Conservation (phyloP, 2,113 vertebrate genomes). For the Myxocyprinus asiaticus region DNA sequence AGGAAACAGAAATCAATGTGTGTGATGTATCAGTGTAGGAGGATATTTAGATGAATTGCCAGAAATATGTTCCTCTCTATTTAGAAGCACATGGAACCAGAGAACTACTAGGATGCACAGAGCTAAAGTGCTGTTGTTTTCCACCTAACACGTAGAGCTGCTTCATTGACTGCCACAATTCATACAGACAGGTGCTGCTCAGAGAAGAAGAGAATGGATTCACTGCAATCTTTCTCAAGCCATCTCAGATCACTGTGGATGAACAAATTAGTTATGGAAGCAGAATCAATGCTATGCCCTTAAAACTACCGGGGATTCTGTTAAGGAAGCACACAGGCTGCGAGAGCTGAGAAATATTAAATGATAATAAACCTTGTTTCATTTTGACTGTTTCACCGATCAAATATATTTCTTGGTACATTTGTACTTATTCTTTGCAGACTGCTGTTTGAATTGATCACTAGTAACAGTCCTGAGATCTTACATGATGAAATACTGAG, state of each 20-base stretch:
- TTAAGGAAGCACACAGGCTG: too few relatives aligned
- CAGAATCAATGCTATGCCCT: not conserved
- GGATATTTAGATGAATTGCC: constrained; percentile 5
- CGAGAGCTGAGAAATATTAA: not conserved
- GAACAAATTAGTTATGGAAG: constrained; percentile 15
- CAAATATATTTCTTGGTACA: not conserved
- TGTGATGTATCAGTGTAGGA: not conserved
- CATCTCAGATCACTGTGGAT: not conserved
- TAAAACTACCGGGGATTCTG: not conserved
- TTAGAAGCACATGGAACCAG: not conserved
- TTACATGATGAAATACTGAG: too few relatives aligned
- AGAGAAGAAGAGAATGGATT: not conserved
- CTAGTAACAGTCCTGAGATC: too few relatives aligned
- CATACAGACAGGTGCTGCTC: not conserved
- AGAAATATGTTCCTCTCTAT: constrained; percentile 3
- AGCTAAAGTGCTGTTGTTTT: not conserved
- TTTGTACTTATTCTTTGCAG: not conserved
- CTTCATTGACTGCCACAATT: constrained; percentile 8
- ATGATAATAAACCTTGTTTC: not conserved
- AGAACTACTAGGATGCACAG: too few relatives aligned
- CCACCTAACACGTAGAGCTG: not conserved
- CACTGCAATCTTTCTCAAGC: constrained; percentile 1
- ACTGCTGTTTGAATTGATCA: too few relatives aligned
- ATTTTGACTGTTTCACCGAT: too few relatives aligned
- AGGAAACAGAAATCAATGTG: not conserved